Evolutionary conservation across 2,113 vertebrate species (phyloP), one percentile per base, ranked within the genome.

Genomic region (Pardalotus punctatus): DNA sequence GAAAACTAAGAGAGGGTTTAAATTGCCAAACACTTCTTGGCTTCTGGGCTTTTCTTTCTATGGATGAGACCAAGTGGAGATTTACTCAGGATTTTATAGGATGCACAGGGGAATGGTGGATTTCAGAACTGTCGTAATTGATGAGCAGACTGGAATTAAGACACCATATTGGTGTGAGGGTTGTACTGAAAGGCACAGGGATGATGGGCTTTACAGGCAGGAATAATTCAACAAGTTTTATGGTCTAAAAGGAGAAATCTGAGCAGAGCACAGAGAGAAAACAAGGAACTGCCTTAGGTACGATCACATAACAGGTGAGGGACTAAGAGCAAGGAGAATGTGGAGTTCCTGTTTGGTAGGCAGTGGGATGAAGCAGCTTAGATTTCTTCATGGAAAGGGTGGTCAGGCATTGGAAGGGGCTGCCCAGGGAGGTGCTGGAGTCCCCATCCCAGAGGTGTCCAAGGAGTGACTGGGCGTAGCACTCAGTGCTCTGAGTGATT

Each of bases 41-140:
- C 86, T 78, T 92, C 61, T 21, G 54, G 42, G 72, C 79, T 82
- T 33, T 51, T 48, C 82, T 72, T 57, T 42, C 74, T 70, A 0
- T 51, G 40, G 64, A 24, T 6, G 3, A 58, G 54, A 22, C 28
- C 12, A 1, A n/a, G 82, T 2, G 1, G 79, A 70, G 67, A 12
- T 57, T 65, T 57, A 3, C 38, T 70, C 9, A 0, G 50, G 81
- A 1, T 31, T 85, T 90, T 29, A 0, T 1, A 0, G 27, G 81
- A 2, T 10, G 0, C 31, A 0, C 36, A 2, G 24, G 53, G 51
- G 79, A 72, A 3, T 6, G 38, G 74, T 6, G 2, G 45, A 5
- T 35, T 24, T 35, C 3, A 7, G 86, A 53, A 35, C 14, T 3
- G 0, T 1, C 0, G 0, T 11, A 5, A 24, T 58, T 5, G 0